Conservation (phyloP, 2,888 invertebrate genomes). For the Dorcus parallelipipedus region DNA sequence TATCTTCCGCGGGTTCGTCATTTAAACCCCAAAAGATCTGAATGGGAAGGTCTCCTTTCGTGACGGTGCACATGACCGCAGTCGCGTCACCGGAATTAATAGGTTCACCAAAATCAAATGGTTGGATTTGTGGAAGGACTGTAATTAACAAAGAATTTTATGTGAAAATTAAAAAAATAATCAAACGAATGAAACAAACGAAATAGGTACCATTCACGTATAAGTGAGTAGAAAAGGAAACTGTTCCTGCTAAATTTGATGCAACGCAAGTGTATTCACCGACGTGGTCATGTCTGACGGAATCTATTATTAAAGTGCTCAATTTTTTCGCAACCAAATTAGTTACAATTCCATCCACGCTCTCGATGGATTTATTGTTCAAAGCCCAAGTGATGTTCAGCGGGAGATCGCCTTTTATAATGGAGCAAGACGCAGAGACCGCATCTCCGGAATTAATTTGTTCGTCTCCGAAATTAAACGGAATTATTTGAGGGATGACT, state of each 20-base stretch:
- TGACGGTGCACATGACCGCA: constrained; percentile 62
- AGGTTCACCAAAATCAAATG: constrained; percentile 65
- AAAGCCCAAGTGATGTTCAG: constrained; percentile 67
- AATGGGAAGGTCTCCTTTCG: constrained; percentile 68
- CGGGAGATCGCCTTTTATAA: constrained; percentile 76
- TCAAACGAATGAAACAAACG: not conserved
- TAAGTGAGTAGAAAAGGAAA: constrained; percentile 42
- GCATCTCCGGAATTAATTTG: constrained; percentile 66
- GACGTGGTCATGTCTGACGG: constrained; percentile 67
- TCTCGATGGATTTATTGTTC: constrained; percentile 61
- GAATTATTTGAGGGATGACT: constrained; percentile 54
- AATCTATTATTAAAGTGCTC: constrained; percentile 68
- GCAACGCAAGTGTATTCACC: constrained; percentile 72
- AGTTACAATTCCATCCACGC: constrained; percentile 55
- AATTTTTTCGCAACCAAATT: constrained; percentile 60
- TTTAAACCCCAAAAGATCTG: constrained; percentile 65
- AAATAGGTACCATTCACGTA: constrained; percentile 29
- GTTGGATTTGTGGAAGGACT: constrained; percentile 78
- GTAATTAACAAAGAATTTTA: constrained; percentile 15
- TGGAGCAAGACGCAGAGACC: constrained; percentile 65
- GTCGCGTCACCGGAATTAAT: constrained; percentile 68
- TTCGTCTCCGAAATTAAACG: constrained; percentile 56
- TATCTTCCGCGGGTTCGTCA: constrained; percentile 53
- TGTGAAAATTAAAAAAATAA: not conserved
- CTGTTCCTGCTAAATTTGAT: constrained; percentile 64